Conservation (phyloP, 2,797 vertebrate species). For the Scolopax bukidnonensis region DNA sequence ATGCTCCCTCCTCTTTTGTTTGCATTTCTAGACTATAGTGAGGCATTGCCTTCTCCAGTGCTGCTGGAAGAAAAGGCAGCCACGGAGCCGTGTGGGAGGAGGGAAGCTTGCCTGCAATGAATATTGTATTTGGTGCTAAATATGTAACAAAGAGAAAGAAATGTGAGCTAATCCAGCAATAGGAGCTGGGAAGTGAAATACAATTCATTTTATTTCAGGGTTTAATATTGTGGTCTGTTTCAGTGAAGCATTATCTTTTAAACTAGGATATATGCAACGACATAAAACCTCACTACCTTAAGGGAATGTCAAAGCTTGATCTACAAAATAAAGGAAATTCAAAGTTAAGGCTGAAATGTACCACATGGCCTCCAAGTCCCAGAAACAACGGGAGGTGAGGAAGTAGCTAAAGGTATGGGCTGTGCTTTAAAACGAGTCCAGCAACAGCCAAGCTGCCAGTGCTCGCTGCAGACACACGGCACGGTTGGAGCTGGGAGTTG, state of each 20-base stretch:
- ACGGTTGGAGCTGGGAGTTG: not conserved
- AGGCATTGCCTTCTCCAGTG: constrained; percentile 28
- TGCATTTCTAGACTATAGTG: not conserved
- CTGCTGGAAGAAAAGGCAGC: constrained; percentile 50
- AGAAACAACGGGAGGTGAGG: constrained; percentile 62
- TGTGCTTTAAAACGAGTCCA: constrained; percentile 39
- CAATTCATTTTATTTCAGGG: constrained; percentile 48
- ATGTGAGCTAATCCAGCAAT: constrained; percentile 48
- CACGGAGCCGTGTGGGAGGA: not conserved
- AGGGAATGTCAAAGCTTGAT: constrained; percentile 75
- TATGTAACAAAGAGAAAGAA: constrained; percentile 60
- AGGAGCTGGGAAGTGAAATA: constrained; percentile 34
- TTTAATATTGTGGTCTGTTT: constrained; percentile 55
- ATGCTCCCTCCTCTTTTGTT: constrained; percentile 27
- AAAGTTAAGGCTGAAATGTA: constrained; percentile 75
- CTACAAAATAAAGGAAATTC: constrained; percentile 75
- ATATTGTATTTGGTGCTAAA: constrained; percentile 62
- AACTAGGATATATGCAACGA: constrained; percentile 44
- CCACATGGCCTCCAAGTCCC: constrained; percentile 68
- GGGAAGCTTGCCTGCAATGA: constrained; percentile 37
- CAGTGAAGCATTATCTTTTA: constrained; percentile 58
- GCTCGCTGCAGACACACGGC: not conserved
- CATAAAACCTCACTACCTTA: constrained; percentile 40
- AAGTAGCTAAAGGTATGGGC: constrained; percentile 63
- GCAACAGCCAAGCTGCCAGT: not conserved